Evolutionary conservation across 2,797 vertebrate species (phyloP).

Genomic region (Microctenopoma stevenorrisi): DNA sequence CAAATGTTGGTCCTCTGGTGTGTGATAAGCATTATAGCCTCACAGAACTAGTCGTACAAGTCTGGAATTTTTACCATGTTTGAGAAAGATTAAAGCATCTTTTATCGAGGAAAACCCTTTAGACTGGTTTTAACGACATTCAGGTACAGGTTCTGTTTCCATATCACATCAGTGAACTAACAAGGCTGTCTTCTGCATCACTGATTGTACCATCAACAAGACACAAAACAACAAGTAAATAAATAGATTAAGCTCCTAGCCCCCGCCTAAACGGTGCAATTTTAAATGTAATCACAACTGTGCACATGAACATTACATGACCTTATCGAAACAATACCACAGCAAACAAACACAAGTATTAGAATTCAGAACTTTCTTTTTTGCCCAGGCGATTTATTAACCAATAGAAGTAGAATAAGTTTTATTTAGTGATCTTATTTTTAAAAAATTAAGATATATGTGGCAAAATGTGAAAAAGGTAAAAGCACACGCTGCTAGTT

Average conservation of each 20-base stretch:
- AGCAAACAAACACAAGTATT: too few species aligned
- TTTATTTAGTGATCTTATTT: not conserved
- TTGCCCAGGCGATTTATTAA: not conserved
- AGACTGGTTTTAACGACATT: conserved; percentile 43
- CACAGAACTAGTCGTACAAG: not conserved
- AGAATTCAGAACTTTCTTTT: too few species aligned
- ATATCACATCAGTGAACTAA: conserved; percentile 24
- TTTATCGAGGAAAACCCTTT: conserved; percentile 41
- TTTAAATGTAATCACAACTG: not conserved
- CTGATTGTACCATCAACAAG: conserved; percentile 40
- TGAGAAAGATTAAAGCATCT: conserved; percentile 24
- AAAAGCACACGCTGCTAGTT: conserved; percentile 36
- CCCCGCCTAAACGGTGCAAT: not conserved
- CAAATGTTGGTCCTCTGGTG: not conserved
- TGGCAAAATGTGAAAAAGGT: conserved; percentile 20
- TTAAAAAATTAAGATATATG: not conserved
- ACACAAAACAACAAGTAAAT: conserved; percentile 20
- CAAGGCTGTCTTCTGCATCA: conserved; percentile 29
- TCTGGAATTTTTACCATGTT: conserved; percentile 11
- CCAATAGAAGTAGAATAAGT: not conserved
- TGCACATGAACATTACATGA: too few species aligned
- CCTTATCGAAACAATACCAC: too few species aligned
- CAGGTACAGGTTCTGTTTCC: conserved; percentile 18
- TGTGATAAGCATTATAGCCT: conserved; percentile 6
- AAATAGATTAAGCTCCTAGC: not conserved